Base-by-base conservation (phyloP, 2,797 vertebrate genomes). In the Dermochelys coriacea region DNA sequence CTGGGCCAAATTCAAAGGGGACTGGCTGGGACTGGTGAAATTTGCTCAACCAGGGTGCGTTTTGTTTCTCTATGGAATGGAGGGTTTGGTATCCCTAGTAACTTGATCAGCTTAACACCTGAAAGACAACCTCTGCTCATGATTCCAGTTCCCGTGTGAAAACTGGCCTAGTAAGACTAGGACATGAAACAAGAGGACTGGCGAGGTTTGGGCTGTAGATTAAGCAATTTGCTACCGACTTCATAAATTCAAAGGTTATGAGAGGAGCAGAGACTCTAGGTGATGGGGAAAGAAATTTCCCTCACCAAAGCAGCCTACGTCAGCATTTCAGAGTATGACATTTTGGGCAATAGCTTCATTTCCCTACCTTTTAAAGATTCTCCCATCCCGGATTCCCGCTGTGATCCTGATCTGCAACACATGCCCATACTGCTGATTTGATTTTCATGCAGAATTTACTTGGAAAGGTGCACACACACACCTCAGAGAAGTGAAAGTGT, bases 121-220 rank as follows among this genome's bases (percentile, higher is more conserved):
- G 55, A 55, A 87, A 93, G 91, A 91, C 29, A 0, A 0, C 68
- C 85, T 75, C 34, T 59, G 79, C 49, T 68, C 79, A 90, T 79
- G 87, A 90, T 86, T 93, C 49, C 93, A 94, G 88, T 96, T 93
- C 93, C 94, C 47, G 31, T 37, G 91, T 93, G 89, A 93, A 94
- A 97, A 94, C 79, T 71, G 91, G 49, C 81, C 52, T 31, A 79
- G 45, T 89, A 95, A 96, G 51, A 59, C 25, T 93, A 87, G 68
- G 45, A 86, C 34, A 47, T 79, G 49, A 86, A 84, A 94, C 90
- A 84, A 51, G 37, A 61, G 55, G 59, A 54, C n/a, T 80, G 37
- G 49, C 93, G n/a, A 95, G 19, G 50, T 93, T 93, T 93, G 52
- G 89, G 75, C 27, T 89, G 81, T 49, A 93, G 89, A 90, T 61